Evolutionary conservation across 2,113 vertebrate species (phyloP), one percentile per base, ranked within the genome.

Genomic region (Antigone vipio): DNA sequence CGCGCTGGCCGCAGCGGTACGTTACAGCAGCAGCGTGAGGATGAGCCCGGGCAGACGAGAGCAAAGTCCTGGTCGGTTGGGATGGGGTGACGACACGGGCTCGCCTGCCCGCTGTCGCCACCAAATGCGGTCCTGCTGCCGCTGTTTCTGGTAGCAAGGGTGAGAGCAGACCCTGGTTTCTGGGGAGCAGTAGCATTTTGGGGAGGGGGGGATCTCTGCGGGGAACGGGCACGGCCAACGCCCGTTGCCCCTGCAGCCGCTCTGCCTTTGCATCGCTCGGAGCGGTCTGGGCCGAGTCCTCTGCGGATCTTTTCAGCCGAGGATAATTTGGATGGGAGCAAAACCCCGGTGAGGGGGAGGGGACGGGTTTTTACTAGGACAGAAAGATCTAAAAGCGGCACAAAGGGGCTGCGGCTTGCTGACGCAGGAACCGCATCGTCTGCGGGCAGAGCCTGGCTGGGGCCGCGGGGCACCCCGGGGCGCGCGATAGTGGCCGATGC

Each of bases 401-500:
- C 11, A 2, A 84, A 71, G 35, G 32, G 64, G 59, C 59, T 13
- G 44, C 2, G 4, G 32, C 12, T 42, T 14, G 30, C n/a, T 49
- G 59, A 17, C 6, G 27, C 47, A 22, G 58, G 47, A 67, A 23
- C 53, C 20, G 2, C 24, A 15, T 11, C 0, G 0, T 22, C 34
- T n/a, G 56, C 2, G 0, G 32, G 55, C 64, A 45, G 47, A 53
- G 21, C 38, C 30, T 56, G 42, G 32, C 55, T 2, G 4, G 63
- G 38, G 60, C 40, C 9, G 49, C 7, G 0, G 1, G 8, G 63
- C 62, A n/a, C 63, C 38, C 30, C 7, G 3, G 5, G 66, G 38
- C 5, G 0, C 7, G 4, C 44, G 0, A 4, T 27, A 27, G 15
- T 13, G 45, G n/a, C 55, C 0, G 0, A 5, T 52, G 47, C 17